Percentiles rank a stretch among this genome's conserved stretches.
Conservation (phyloP, 2,888 invertebrate genomes). For the Mongoloraphidia duomilia region DNA sequence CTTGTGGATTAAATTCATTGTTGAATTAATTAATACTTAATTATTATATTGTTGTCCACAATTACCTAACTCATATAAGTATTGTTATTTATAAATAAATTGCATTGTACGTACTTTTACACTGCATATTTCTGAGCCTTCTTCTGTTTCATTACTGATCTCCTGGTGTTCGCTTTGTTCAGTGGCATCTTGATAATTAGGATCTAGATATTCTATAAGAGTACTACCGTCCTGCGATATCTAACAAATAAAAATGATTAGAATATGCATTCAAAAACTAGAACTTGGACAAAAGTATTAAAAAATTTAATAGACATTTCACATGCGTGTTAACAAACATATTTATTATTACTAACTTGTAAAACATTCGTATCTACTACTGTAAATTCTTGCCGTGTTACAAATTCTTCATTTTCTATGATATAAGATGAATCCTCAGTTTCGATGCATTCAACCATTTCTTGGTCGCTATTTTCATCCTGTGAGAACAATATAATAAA, state of each 20-base stretch:
- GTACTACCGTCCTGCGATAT: neutral
- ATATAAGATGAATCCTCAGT: neutral
- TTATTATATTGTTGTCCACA: neutral
- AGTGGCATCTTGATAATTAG: neutral
- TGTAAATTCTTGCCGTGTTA: neutral
- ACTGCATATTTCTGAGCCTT: no score
- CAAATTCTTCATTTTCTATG: neutral
- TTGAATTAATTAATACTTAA: no score
- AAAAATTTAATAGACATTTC: neutral
- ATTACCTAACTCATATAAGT: neutral
- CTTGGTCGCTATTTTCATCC: neutral
- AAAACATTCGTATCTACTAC: neutral
- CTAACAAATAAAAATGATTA: neutral
- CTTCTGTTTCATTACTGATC: no score
- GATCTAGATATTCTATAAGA: neutral
- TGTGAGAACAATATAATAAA: neutral
- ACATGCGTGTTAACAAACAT: neutral
- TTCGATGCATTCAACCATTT: slow-evolving; percentile 1
- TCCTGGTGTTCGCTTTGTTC: no score
- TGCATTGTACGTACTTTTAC: no score
- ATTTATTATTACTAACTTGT: neutral
- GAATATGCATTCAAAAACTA: no score
- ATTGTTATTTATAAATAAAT: neutral
- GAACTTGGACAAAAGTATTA: no score
- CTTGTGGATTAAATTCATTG: no score